phyloP scores from a whole-genome alignment of 2,888 invertebrate genomes.

The Schizotus pectinicornis region DNA sequence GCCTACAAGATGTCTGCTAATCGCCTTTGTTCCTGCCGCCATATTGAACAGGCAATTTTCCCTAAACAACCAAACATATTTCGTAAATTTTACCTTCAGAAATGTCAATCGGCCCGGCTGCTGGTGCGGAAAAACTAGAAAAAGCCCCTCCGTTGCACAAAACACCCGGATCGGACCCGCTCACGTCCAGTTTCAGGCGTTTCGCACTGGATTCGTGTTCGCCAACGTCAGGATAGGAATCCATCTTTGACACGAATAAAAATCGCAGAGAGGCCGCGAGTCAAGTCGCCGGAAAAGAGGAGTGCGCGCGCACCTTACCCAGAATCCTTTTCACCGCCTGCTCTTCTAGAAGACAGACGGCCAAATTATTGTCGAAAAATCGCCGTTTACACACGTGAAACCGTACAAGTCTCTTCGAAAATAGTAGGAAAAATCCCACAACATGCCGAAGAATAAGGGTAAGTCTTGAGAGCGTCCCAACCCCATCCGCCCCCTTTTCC shows the following conservation, averaged over 20 bases:
- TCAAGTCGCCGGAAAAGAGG: constrained; percentile 44
- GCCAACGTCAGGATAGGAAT: constrained; percentile 56
- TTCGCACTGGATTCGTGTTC: constrained; percentile 58
- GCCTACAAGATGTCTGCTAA: constrained; percentile 59
- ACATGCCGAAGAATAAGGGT: constrained; percentile 69
- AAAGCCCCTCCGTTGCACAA: constrained; percentile 53
- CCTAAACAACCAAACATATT: constrained; percentile 58
- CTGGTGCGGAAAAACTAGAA: constrained; percentile 52
- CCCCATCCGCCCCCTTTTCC: not conserved
- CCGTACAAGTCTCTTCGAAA: not conserved
- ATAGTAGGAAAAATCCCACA: constrained; percentile 33
- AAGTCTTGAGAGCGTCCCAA: constrained; percentile 31
- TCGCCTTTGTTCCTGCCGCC: constrained; percentile 55
- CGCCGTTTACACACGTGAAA: not conserved
- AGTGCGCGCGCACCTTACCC: constrained; percentile 43
- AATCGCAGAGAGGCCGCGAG: constrained; percentile 31
- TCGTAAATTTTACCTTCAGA: constrained; percentile 58
- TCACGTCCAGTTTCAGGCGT: constrained; percentile 55
- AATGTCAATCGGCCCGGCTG: constrained; percentile 51
- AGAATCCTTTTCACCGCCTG: constrained; percentile 40
- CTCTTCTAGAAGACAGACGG: constrained; percentile 33
- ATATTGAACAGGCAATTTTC: constrained; percentile 55
- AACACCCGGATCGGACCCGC: constrained; percentile 52
- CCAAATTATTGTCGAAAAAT: constrained; percentile 32
- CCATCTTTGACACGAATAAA: constrained; percentile 61